A percentile compares a stretch with the other conserved stretches of the same genome.
These are phyloP conservation scores for Tolypeutes matacus DNA, from an alignment of 2,797 vertebrate genomes.

Conservation along the genomic window DNA sequence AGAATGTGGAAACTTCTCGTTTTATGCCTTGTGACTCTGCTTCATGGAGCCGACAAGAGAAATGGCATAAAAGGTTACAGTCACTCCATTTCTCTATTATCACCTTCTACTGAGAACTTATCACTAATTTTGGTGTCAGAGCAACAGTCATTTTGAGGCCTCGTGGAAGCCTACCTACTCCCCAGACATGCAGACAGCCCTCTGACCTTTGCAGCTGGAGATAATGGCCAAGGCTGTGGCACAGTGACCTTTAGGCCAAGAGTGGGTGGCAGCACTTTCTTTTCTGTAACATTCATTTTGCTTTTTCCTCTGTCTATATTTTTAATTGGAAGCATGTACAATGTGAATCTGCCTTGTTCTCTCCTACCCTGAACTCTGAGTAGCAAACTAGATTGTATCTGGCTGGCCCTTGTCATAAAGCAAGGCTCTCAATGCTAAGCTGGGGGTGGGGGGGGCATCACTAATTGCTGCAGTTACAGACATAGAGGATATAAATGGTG, in stretches of 20 bases:
- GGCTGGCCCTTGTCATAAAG: conserved; percentile 83
- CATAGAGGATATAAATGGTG: conserved; percentile 88
- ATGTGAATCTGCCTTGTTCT: conserved; percentile 46
- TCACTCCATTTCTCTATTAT: conserved; percentile 56
- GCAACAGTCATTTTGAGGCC: conserved; percentile 20
- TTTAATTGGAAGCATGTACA: conserved; percentile 71
- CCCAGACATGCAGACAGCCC: conserved; percentile 66
- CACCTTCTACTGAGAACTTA: conserved; percentile 48
- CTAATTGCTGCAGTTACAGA: conserved; percentile 89
- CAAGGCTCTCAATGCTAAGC: conserved; percentile 84
- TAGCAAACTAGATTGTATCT: conserved; percentile 70
- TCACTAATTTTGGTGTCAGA: conserved; percentile 55
- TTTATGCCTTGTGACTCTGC: conserved; percentile 71
- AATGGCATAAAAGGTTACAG: conserved; percentile 74
- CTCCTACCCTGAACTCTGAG: not conserved
- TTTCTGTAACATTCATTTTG: conserved; percentile 72
- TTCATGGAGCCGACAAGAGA: conserved; percentile 70
- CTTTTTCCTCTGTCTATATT: conserved; percentile 60
- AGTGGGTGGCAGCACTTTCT: conserved; percentile 67
- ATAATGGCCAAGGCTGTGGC: conserved; percentile 71
- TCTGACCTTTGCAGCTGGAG: conserved; percentile 74
- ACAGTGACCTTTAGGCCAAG: conserved; percentile 77
- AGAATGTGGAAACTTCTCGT: conserved; percentile 74
- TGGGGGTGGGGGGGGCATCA: conserved; percentile 81
- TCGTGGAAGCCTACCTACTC: conserved; percentile 70